These are phyloP conservation scores for Phaethornis superciliosus DNA, from an alignment of 2,113 vertebrate species.

Conservation along the genomic window DNA sequence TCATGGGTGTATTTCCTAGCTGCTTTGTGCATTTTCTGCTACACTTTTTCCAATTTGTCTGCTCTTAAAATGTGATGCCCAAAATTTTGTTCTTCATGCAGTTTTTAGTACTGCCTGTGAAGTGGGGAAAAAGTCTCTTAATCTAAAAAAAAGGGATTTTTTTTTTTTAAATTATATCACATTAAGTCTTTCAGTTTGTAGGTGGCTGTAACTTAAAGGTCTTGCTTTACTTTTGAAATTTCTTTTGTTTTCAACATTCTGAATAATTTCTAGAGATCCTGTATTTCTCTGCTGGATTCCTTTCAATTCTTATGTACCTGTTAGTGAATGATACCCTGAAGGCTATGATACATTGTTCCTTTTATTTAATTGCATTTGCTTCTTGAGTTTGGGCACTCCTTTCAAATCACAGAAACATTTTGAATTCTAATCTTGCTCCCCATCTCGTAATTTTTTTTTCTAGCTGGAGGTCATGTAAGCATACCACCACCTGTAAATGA, in stretches of 20 bases:
- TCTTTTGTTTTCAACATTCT: not conserved
- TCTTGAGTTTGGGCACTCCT: rapidly evolving
- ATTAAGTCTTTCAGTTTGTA: not conserved
- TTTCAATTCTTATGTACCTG: not conserved
- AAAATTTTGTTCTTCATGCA: not conserved
- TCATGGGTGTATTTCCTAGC: not conserved
- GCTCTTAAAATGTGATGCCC: not conserved
- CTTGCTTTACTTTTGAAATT: not conserved
- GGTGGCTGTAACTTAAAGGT: not conserved
- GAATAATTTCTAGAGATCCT: not conserved
- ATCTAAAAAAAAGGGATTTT: not conserved
- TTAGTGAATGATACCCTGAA: not conserved
- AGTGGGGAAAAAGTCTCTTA: not conserved
- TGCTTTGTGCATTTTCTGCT: not conserved
- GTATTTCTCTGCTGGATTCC: not conserved
- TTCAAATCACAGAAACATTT: not conserved
- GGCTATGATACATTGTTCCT: rapidly evolving
- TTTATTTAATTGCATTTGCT: not conserved
- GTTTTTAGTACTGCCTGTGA: not conserved
- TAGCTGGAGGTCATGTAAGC: not conserved
- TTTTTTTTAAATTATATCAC: not conserved
- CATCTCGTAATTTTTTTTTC: not conserved
- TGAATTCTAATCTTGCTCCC: not conserved
- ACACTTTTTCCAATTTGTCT: not conserved
- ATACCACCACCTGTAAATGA: not conserved